These are phyloP conservation scores for Porites rus DNA, from an alignment of 92 coral and sea anemone species.

Conservation along the genomic window DNA sequence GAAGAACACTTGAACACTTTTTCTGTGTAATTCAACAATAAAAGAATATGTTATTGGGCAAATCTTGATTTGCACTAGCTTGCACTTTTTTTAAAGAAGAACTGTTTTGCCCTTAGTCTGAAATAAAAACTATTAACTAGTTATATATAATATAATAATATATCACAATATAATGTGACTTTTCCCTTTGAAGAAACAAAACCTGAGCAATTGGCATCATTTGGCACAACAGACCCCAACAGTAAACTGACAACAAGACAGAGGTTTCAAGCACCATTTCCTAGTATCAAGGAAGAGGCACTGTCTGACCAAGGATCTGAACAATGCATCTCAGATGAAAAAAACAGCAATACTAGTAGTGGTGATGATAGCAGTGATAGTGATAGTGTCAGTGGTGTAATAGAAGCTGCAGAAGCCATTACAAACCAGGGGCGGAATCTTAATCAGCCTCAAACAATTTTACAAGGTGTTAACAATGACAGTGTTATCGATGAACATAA, in stretches of 20 bases:
- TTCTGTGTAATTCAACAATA: too few species aligned
- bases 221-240: not conserved
- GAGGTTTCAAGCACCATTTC: slow-evolving; percentile 28
- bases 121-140: too few species aligned
- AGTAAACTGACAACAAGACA: slow-evolving; percentile 1
- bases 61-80: too few species aligned
- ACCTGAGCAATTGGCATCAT: slow-evolving; percentile 2
- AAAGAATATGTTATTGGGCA: too few species aligned
- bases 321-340: not conserved
- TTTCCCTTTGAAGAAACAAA: not conserved
- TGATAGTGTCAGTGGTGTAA: slow-evolving; percentile 74
- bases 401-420: slow-evolving; percentile 86
- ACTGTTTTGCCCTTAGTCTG: too few species aligned
- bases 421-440: slow-evolving; percentile 34
- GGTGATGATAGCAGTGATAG: slow-evolving; percentile 55
- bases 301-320: slow-evolving; percentile 33
- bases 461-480: not conserved
- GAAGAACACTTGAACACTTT: too few species aligned
- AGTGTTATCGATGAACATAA: not conserved
- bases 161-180: too few species aligned
- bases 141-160: too few species aligned
- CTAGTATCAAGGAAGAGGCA: slow-evolving; percentile 39
- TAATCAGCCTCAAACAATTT: not conserved
- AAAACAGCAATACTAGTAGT: slow-evolving; percentile 40
- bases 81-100: too few species aligned